phyloP scores from a whole-genome alignment of 2,888 invertebrate species.

The Hipparchia semele region DNA sequence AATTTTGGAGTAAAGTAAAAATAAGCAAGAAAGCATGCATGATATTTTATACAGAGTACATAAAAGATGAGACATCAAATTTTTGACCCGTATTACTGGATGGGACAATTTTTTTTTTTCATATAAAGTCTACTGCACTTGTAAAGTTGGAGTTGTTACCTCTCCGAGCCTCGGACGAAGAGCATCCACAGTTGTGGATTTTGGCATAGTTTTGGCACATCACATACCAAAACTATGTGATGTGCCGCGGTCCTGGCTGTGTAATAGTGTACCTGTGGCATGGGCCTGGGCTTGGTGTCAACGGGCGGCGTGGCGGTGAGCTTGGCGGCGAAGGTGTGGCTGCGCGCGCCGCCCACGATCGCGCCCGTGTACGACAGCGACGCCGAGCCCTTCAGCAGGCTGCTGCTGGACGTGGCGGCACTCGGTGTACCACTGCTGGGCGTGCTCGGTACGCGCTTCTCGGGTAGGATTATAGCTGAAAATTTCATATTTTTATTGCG shows the following conservation, averaged over 20 bases:
- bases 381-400: conserved; percentile 24
- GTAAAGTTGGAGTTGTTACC: no score
- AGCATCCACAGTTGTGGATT: no score
- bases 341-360: conserved; percentile 5
- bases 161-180: no score
- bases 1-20: no score
- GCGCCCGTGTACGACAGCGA: conserved; percentile 9
- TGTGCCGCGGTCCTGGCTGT: no score
- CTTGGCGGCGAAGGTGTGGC: conserved; percentile 10
- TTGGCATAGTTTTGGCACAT: no score
- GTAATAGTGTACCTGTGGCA: not conserved
- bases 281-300: not conserved
- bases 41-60: no score
- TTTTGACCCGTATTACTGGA: not conserved
- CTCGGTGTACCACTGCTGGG: conserved; percentile 33
- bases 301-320: conserved; percentile 8
- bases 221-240: no score
- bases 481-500: not conserved
- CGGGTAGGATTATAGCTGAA: conserved; percentile 42
- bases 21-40: no score
- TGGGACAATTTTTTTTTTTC: no score
- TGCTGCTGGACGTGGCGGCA: conserved; percentile 22
- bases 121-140: no score
- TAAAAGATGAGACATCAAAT: no score
- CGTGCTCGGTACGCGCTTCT: conserved; percentile 45